Conservation (phyloP, 2,888 invertebrate species). For the Megamerina dolium region DNA sequence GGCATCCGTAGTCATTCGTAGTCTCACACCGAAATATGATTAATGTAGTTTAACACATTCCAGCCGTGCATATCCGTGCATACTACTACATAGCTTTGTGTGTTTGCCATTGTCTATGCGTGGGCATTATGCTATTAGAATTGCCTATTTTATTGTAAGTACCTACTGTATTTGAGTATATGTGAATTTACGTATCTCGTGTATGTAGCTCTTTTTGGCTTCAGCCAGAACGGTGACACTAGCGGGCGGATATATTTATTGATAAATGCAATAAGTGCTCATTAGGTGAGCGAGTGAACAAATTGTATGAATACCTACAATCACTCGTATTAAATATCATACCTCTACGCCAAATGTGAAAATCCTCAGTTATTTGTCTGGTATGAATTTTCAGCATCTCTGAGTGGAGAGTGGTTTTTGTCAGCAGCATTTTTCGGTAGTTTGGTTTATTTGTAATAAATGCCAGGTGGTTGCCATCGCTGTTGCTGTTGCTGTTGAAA, state of each 20-base stretch:
- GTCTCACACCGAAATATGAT: constrained; percentile 9
- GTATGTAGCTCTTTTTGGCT: too few relatives aligned
- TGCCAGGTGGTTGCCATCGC: too few relatives aligned
- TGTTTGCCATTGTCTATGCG: constrained; percentile 5
- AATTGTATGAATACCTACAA: background rate
- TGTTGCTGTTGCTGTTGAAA: too few relatives aligned
- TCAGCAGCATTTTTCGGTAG: too few relatives aligned
- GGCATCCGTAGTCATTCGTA: constrained; percentile 1
- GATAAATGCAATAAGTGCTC: background rate
- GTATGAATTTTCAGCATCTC: constrained; percentile 7
- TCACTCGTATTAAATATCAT: too few relatives aligned
- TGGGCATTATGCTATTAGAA: constrained; percentile 1
- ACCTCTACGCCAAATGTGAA: constrained; percentile 3
- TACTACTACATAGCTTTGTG: background rate
- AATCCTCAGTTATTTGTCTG: constrained; percentile 9
- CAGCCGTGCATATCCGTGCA: background rate
- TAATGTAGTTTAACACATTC: constrained; percentile 12
- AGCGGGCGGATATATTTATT: background rate
- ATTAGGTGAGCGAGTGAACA: background rate
- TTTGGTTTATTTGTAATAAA: too few relatives aligned
- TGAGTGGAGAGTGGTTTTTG: too few relatives aligned
- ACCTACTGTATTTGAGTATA: constrained; percentile 1
- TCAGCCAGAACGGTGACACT: too few relatives aligned
- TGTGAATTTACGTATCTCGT: too few relatives aligned
- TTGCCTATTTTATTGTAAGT: constrained; percentile 6